These are phyloP conservation scores for Ceriagrion tenellum DNA, from an alignment of 2,888 invertebrate genomes.

Conservation along the genomic window DNA sequence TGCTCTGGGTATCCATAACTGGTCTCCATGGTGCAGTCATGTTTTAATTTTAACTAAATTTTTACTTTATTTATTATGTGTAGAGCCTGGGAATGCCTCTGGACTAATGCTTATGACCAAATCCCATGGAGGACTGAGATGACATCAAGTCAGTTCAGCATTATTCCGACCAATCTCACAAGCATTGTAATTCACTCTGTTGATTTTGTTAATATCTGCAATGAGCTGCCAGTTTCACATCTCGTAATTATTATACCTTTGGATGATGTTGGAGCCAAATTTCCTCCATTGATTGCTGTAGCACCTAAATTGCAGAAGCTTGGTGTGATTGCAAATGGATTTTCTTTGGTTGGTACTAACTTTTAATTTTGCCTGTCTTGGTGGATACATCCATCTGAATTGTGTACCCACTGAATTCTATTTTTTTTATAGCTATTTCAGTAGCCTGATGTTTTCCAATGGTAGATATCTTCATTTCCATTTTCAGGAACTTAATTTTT, in stretches of 20 bases:
- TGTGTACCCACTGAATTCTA: not conserved
- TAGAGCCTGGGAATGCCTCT: constrained; percentile 32
- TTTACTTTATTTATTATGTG: not conserved
- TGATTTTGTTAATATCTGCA: not conserved
- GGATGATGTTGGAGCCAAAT: not conserved
- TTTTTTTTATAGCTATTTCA: not conserved
- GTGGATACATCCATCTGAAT: no score
- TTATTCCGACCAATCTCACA: not conserved
- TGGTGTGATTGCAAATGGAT: not conserved
- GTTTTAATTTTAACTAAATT: no score
- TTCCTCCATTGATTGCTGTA: not conserved
- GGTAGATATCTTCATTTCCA: no score
- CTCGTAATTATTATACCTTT: not conserved
- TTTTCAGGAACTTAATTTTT: constrained; percentile 15
- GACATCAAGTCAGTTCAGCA: not conserved
- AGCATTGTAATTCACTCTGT: constrained; percentile 3
- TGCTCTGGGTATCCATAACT: no score
- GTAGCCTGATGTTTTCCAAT: not conserved
- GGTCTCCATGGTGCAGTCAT: no score
- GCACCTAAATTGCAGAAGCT: not conserved
- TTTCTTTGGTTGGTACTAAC: not conserved
- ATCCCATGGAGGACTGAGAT: constrained; percentile 17
- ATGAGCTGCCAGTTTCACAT: not conserved
- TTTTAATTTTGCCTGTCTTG: not conserved
- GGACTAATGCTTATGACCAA: not conserved